Base-by-base conservation (phyloP, 2,113 vertebrate genomes). In the Lathamus discolor region DNA sequence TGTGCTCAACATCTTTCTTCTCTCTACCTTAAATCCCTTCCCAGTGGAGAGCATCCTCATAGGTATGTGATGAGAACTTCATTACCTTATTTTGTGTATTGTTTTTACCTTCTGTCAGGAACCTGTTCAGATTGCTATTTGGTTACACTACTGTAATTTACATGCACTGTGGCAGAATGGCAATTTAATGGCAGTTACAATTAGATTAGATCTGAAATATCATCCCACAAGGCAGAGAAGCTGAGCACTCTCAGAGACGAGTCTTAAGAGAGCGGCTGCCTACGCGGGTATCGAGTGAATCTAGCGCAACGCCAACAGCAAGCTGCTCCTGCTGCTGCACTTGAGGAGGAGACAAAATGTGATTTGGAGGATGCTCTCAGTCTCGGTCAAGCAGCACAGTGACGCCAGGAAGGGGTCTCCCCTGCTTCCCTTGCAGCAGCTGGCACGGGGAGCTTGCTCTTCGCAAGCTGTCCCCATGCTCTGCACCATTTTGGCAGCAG, bases 201-300 rank as follows among this genome's bases (percentile, higher is more conserved):
- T 25, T 33, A 70, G 77, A 37, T 28, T 17, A 55, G 62, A 84
- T 19, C 24, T 57, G 64, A 39, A 86, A 46, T n/a, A 69, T 1
- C 70, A 70, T 24, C 35, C 75, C 62, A 23, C 75, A 28, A 67
- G 78, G 62, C 91, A 95, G 64, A 73, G 73, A 25, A 11, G 20
- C 80, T 6, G 35, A 6, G 63, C 0, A 25, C 61, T 63, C 61
- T 63, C 73, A 31, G 64, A 57, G 59, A 18, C 0, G 16, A 49
- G 27, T 51, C 83, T 61, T 51, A 18, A 0, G 1, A 86, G 76
- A 80, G 63, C 2, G 4, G 57, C 78, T 83, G 85, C 67, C 78
- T 6, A 2, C 0, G 0, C 1, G 7, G 44, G 59, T 46, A 90
- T 10, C 0, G 16, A 75, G 20, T 37, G 55, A 76, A 52, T 15